Base-by-base conservation (phyloP, 2,888 invertebrate species). In the Nymphalis c-album region DNA sequence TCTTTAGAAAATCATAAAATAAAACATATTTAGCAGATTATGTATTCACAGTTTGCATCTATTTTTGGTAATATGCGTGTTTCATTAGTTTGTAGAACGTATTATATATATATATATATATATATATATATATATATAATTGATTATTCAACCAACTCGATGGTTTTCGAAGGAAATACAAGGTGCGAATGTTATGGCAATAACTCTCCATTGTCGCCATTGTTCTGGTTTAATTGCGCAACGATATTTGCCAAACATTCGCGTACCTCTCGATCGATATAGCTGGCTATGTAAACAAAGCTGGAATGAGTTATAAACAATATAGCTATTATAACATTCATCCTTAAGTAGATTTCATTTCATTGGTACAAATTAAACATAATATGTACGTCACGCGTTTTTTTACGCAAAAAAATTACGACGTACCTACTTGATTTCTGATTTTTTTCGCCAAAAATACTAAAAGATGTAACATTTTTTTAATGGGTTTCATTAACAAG, bases 211-310 rank as follows among this genome's bases (percentile, higher is more conserved):
- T 77, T 74, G 73, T 77, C 71, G 74, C 84, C 84, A 90, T 91
- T 91, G 91, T 91, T 90, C 88, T 77, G 77, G 74, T 77, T 77
- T 77, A 79, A 83, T 89, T 90, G 84, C 87, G 84, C 86, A 89
- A 90, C 82, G 73, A 70, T 86, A 85, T 90, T 90, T 91, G 80
- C 80, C 83, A 90, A 91, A 91, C 86, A 90, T 83, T 81, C 73
- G 77, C 81, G 77, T 76, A 81, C 80, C 78, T 77, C 78, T 78
- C 80, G 76, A 84, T 85, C 88, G 89, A 89, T 86, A 83, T 82
- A 83, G 76, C 83, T 84, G 73, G 74, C 77, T 80, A 75, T 83
- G 83, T 85, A 86, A 89, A 88, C 88, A 75, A 62, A 55, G 53
- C 17, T 60, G 61, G 35, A 58, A 67, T 48, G 66, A 61, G 63